Evolutionary conservation across 2,888 invertebrate species (phyloP).

Genomic region (Cheilosia variabilis): DNA sequence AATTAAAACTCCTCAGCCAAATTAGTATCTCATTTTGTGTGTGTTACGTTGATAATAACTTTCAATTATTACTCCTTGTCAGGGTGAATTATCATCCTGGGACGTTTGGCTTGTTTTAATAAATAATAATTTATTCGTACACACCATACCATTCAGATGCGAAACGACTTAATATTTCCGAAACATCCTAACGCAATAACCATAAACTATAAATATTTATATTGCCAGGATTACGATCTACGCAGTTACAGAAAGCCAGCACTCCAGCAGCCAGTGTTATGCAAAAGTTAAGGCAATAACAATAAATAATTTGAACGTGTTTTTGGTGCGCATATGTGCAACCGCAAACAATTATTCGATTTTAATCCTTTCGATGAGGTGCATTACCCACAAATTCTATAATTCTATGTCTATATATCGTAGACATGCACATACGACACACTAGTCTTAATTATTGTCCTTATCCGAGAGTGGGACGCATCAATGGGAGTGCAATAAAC

Average conservation of each 20-base stretch:
- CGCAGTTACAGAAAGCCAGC: constrained; percentile 18
- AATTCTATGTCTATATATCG: constrained; percentile 6
- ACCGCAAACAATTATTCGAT: constrained; percentile 74
- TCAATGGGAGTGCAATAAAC: constrained; percentile 12
- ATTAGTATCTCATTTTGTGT: constrained; percentile 46
- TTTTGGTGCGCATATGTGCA: constrained; percentile 71
- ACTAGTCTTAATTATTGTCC: constrained; percentile 49
- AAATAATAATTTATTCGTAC: constrained; percentile 66
- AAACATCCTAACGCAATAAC: constrained; percentile 64
- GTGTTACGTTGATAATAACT: constrained; percentile 59
- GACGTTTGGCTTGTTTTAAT: constrained; percentile 61
- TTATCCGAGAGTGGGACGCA: not conserved
- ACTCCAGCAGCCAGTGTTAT: constrained; percentile 2
- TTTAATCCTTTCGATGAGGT: constrained; percentile 74
- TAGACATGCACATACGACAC: not conserved
- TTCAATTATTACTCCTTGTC: constrained; percentile 60
- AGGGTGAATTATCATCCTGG: constrained; percentile 48
- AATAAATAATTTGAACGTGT: constrained; percentile 69
- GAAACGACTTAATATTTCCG: constrained; percentile 60
- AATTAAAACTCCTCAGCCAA: constrained; percentile 49
- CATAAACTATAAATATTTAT: constrained; percentile 74
- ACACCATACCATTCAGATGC: constrained; percentile 13
- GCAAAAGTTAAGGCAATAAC: constrained; percentile 70
- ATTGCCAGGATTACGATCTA: constrained; percentile 52
- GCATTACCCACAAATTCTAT: constrained; percentile 60